phyloP scores from a whole-genome alignment of 2,888 invertebrate genomes.

The Ophion costatus region DNA sequence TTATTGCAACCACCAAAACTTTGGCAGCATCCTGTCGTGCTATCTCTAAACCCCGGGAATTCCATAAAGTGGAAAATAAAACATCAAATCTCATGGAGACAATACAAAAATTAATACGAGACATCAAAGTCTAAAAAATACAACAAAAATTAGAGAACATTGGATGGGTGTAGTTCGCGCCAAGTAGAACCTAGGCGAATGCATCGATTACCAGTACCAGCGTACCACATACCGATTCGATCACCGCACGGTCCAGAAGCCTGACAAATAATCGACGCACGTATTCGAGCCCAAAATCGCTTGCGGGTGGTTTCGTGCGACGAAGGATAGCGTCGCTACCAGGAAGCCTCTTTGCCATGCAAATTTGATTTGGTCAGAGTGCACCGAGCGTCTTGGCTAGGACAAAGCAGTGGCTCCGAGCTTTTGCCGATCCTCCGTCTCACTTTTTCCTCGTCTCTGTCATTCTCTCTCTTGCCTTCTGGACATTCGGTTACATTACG shows the following conservation, averaged over 20 bases:
- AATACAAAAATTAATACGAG: background rate
- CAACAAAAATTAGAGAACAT: too few species aligned
- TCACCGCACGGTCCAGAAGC: background rate
- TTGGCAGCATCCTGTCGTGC: too few species aligned
- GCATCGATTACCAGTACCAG: background rate
- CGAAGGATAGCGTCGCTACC: constrained; percentile 10
- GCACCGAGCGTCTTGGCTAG: constrained; percentile 53
- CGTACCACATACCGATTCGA: constrained; percentile 2
- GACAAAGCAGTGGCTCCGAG: constrained; percentile 55
- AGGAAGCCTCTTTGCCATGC: constrained; percentile 53
- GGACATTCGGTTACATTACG: background rate
- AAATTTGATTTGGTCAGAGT: constrained; percentile 62
- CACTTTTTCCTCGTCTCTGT: background rate
- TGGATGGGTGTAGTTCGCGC: too few species aligned
- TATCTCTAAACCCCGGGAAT: too few species aligned
- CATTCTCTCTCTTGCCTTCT: constrained; percentile 4
- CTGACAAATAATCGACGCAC: constrained; percentile 50
- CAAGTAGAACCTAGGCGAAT: background rate
- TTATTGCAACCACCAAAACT: too few species aligned
- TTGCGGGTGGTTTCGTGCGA: constrained; percentile 34
- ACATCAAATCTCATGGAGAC: too few species aligned
- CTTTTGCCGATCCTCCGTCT: constrained; percentile 30
- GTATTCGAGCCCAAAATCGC: constrained; percentile 58
- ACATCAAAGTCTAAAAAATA: too few species aligned
- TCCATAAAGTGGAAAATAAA: too few species aligned